Conservation (phyloP, 1,140 invertebrate species). For the Campodea augens region DNA sequence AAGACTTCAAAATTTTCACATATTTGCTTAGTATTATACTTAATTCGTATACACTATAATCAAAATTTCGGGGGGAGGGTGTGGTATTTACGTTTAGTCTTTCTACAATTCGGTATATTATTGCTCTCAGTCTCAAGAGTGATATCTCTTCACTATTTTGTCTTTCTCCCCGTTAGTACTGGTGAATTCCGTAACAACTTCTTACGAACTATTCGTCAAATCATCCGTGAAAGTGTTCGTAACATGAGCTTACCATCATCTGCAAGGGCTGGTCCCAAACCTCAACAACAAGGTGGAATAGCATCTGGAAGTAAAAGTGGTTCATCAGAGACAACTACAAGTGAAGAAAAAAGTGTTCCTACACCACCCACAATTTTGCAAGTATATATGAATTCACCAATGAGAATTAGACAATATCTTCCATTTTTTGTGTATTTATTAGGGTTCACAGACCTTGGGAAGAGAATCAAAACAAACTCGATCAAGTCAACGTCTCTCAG, state of each 20-base stretch:
- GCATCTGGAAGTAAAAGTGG: conserved; percentile 4
- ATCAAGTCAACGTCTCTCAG: conserved; percentile 66
- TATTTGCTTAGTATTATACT: no score
- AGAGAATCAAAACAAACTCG: conserved; percentile 42
- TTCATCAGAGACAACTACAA: not conserved
- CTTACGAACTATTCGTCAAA: conserved; percentile 87
- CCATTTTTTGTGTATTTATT: conserved; percentile 4
- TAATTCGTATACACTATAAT: no score
- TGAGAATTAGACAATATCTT: conserved; percentile 5
- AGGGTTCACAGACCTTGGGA: conserved; percentile 39
- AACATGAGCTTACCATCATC: conserved; percentile 77
- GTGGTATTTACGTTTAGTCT: no score
- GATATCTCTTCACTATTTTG: not conserved
- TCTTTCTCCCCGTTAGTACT: conserved; percentile 39
- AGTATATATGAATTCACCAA: conserved; percentile 1
- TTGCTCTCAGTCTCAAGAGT: no score
- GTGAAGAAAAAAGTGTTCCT: not conserved
- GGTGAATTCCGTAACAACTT: conserved; percentile 89
- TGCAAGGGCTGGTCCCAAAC: conserved; percentile 9
- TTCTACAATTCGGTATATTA: not conserved
- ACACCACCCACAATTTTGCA: not conserved
- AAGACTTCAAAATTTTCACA: no score
- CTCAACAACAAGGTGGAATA: conserved; percentile 6
- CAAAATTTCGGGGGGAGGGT: no score
- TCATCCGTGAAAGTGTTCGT: conserved; percentile 82